These are phyloP conservation scores for Porites lutea DNA, from an alignment of 64 coral and sea anemone genomes.

Conservation along the genomic window DNA sequence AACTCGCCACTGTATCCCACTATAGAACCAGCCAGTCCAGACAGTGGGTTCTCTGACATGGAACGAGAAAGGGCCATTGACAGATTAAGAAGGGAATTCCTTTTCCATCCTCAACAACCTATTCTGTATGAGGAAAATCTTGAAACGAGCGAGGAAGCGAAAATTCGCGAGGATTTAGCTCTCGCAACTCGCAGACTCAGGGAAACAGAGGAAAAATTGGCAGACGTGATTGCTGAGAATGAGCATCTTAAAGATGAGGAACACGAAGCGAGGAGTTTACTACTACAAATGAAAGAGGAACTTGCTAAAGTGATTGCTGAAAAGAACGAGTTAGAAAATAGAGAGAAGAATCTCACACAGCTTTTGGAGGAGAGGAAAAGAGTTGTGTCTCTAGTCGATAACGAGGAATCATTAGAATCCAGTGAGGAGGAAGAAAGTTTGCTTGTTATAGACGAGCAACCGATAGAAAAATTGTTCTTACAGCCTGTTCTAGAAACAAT, in stretches of 20 bases:
- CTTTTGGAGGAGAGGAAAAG: constrained; percentile 5
- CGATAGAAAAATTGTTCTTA: not conserved
- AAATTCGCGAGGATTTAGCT: not conserved
- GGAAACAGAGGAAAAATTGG: constrained; percentile 33
- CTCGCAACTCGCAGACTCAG: constrained; percentile 33
- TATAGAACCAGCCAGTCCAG: constrained; percentile 70
- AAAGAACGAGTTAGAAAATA: constrained; percentile 31
- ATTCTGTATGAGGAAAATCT: constrained; percentile 20
- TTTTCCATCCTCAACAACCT: constrained; percentile 9
- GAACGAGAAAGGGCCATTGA: constrained; percentile 70
- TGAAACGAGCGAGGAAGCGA: not conserved
- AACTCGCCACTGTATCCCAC: not conserved
- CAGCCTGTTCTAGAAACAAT: not conserved
- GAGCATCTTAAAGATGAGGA: constrained; percentile 61
- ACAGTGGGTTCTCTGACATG: constrained; percentile 86
- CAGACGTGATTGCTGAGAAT: constrained; percentile 61
- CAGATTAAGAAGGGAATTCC: constrained; percentile 38
- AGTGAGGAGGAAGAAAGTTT: not conserved
- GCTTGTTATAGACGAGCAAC: not conserved
- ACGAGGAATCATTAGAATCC: not conserved
- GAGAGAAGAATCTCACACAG: not conserved
- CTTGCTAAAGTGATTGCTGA: constrained; percentile 21
- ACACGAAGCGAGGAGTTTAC: constrained; percentile 23
- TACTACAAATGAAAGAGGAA: not conserved
- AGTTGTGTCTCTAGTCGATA: not conserved